Base-by-base conservation (phyloP, 2,797 vertebrate genomes). In the Pseudochaenichthys georgianus region DNA sequence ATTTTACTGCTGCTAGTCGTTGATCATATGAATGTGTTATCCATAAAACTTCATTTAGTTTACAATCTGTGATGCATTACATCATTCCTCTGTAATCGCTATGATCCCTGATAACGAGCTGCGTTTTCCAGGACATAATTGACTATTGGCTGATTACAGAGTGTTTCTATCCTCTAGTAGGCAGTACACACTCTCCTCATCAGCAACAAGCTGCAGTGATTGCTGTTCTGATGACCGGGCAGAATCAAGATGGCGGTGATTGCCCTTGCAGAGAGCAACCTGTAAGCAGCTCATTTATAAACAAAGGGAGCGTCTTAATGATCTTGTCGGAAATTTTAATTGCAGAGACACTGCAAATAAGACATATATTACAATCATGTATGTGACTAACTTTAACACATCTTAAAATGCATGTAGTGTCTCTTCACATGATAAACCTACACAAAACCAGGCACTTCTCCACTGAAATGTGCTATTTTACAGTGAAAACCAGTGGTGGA, bases 141-240 rank as follows among this genome's bases (percentile, higher is more conserved):
- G 64, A 63, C 17, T 72, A 64, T 73, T 68, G 69, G 67, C 79
- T 90, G 87, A 89, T 89, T 85, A 73, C 54, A 72, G 74, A 84
- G 70, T 47, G 73, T 4, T 78, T 62, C 41, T 80, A 60, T 76
- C 62, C 67, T 79, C 73, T 60, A 54, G 73, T 75, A 61, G 83
- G 59, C 73, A 74, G 64, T 28, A 16, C 16, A 31, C 43, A 17
- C 41, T 69, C 79, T 69, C 68, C 46, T 70, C 64, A 64, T 84
- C 73, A 66, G 51, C 57, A 78, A 71, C 50, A 81, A 71, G 69
- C 62, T 11, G 43, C 13, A 71, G 75, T 87, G 88, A 85, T 88
- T 86, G 68, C 67, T 50, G 43, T 23, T 5, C 62, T 47, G 13
- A 50, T 66, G 69, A 64, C 65, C 42, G 13, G 47, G 54, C 69